phyloP scores from a whole-genome alignment of 2,888 invertebrate species.

The Ectemnius continuus region DNA sequence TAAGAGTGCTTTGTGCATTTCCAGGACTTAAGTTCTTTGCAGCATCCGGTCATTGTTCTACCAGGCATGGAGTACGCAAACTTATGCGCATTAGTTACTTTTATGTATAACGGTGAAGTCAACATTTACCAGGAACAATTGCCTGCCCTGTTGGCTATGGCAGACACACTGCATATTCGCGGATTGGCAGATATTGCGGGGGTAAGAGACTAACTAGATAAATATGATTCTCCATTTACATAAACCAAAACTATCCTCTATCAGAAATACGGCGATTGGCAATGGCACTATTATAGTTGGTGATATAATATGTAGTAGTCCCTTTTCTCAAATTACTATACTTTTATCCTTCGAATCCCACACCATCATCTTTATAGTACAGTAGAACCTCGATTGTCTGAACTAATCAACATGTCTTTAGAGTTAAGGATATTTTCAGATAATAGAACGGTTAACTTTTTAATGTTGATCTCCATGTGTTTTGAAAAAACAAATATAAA shows the following conservation, averaged over 20 bases:
- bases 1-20: slow-evolving; percentile 34
- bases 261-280: slow-evolving; percentile 15
- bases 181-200: slow-evolving; percentile 90
- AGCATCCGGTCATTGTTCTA: slow-evolving; percentile 86
- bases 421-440: too few relatives aligned
- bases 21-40: slow-evolving; percentile 84
- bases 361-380: slow-evolving; percentile 13
- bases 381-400: too few relatives aligned
- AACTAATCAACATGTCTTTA: too few relatives aligned
- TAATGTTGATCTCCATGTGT: too few relatives aligned
- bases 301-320: slow-evolving; percentile 10
- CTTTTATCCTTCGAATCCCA: slow-evolving; percentile 20
- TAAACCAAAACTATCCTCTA: background rate
- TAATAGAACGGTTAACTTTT: too few relatives aligned
- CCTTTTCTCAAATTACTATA: slow-evolving; percentile 31
- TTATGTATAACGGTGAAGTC: slow-evolving; percentile 94
- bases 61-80: slow-evolving; percentile 86
- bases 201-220: slow-evolving; percentile 78
- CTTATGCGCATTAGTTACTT: slow-evolving; percentile 87
- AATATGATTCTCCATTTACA: background rate
- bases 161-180: slow-evolving; percentile 89
- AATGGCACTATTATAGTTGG: slow-evolving; percentile 38
- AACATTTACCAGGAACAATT: slow-evolving; percentile 89
- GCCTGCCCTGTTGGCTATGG: slow-evolving; percentile 87
- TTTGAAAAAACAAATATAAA: too few relatives aligned